Evolutionary conservation across 37 sponge, comb jelly and placozoan genomes (phyloP).

Genomic region (Haliclona indistincta): DNA sequence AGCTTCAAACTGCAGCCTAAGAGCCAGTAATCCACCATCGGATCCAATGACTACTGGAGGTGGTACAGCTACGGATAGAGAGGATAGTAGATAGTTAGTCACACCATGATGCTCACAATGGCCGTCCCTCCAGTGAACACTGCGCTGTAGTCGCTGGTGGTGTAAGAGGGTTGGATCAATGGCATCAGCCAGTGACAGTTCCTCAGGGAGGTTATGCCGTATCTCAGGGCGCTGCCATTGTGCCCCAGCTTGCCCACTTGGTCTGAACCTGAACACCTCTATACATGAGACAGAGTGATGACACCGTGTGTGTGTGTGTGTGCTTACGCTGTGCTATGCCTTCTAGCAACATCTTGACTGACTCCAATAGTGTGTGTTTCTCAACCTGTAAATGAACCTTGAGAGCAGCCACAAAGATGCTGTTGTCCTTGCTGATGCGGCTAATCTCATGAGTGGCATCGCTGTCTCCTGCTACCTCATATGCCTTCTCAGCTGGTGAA

Average conservation of each 20-base stretch:
- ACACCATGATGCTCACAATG: slow-evolving; percentile 43
- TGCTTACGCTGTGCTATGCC: slow-evolving; percentile 40
- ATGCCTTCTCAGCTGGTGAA: slow-evolving; percentile 68
- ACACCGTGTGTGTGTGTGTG: too few species aligned
- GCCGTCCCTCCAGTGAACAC: slow-evolving; percentile 53
- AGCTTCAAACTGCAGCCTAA: slow-evolving; percentile 85
- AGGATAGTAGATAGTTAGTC: background rate
- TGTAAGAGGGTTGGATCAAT: slow-evolving; percentile 21
- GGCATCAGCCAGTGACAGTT: slow-evolving; percentile 54
- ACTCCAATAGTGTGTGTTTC: slow-evolving; percentile 25
- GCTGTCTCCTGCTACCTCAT: slow-evolving; percentile 33
- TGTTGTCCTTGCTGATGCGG: slow-evolving; percentile 46
- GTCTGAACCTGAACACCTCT: slow-evolving; percentile 1
- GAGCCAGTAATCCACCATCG: slow-evolving; percentile 41
- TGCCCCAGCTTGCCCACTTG: background rate
- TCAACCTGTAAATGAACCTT: slow-evolving; percentile 46
- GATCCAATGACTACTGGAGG: slow-evolving; percentile 45
- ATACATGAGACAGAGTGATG: background rate
- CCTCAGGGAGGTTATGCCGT: slow-evolving; percentile 59
- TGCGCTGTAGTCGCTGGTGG: slow-evolving; percentile 9
- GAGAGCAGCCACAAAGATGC: slow-evolving; percentile 74
- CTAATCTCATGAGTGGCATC: background rate
- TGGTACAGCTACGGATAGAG: slow-evolving; percentile 52
- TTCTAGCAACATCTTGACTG: slow-evolving; percentile 48
- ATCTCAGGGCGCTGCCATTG: slow-evolving; percentile 79